Base-by-base conservation (phyloP, 37 sponge, comb jelly and placozoan genomes). In the Amphimedon queenslandica region DNA sequence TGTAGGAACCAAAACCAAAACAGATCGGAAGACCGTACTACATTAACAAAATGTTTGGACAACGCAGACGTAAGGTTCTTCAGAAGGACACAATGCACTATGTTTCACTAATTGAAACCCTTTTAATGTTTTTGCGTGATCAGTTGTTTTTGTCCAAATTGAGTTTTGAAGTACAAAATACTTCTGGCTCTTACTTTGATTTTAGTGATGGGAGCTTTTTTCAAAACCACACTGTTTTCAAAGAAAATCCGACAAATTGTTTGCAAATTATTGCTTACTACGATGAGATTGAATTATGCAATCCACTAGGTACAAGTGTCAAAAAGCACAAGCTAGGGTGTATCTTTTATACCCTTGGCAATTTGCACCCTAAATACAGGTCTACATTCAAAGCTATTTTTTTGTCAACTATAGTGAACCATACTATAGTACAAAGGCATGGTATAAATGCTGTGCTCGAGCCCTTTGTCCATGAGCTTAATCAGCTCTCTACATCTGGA, bases 261-360 rank as follows among this genome's bases (percentile, higher is more conserved):
- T 10, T 70, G n/a, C 58, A 72, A 33, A 72, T 63, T 18, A 37
- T 72, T 72, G 58, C 58, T 4, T 72, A 72, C 29, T 72, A 32
- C 55, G 73, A 72, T 55, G 73, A 72, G 73, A 27, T 72, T 18
- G 73, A 72, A 72, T 2, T 72, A 13, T 25, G 33, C 37, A 72
- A 72, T 27, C 73, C 73, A 4, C 18, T 72, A 4, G 73, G 73
- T 13, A 55, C 58, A 16, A 35, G 11, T 35, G 23, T 37, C 4
- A 72, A 72, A 56, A 72, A 30, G 21, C 73, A 72, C 28, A 72
- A 72, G 35, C 57, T 72, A 55, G 73, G 57, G 3, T 75, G 65
- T 63, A 25, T 40, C 20, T 53, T 63, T 38, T 63, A 30, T 56
- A 53, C 28, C 33, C 27, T 72, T 33, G 57, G 73, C 28, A 72